Conservation (phyloP, 2,888 invertebrate genomes). For the Tethea ocularis region DNA sequence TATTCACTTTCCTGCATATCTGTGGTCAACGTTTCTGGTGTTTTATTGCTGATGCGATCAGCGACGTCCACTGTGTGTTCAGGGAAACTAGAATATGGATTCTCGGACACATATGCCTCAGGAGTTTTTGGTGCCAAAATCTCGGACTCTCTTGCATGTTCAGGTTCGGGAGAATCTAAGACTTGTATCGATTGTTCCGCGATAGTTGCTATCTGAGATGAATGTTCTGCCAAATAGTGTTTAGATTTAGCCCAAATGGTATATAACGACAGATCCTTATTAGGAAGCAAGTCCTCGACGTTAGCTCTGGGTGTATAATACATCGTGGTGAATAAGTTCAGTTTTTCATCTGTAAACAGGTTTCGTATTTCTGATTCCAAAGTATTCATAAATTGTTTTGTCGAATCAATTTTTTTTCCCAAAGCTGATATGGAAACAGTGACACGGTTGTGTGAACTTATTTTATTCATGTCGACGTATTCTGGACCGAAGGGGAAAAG, state of each 20-base stretch:
- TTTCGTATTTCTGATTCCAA: slow-evolving; percentile 14
- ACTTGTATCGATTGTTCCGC: background rate
- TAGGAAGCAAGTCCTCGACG: slow-evolving; percentile 20
- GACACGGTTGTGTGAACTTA: slow-evolving; percentile 18
- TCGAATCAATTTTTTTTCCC: slow-evolving; percentile 13
- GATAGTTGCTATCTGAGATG: slow-evolving; percentile 5
- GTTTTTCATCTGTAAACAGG: slow-evolving; percentile 18
- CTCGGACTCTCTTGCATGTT: too few relatives aligned
- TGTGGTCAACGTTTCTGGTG: slow-evolving; percentile 13
- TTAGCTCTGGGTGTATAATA: slow-evolving; percentile 16
- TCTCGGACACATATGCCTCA: too few relatives aligned
- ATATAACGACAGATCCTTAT: slow-evolving; percentile 21
- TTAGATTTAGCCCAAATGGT: slow-evolving; percentile 19
- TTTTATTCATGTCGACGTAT: slow-evolving; percentile 24
- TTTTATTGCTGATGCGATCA: slow-evolving; percentile 5
- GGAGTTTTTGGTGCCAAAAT: too few relatives aligned
- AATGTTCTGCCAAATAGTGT: slow-evolving; percentile 15
- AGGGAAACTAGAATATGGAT: slow-evolving; percentile 14
- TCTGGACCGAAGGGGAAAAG: slow-evolving; percentile 15
- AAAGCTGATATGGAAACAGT: slow-evolving; percentile 11
- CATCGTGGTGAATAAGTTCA: slow-evolving; percentile 18
- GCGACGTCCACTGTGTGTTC: slow-evolving; percentile 11
- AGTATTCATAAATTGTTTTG: slow-evolving; percentile 8
- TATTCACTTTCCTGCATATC: slow-evolving; percentile 13
- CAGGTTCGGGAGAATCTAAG: too few relatives aligned